Evolutionary conservation across 2,113 vertebrate species (phyloP).

Genomic region (Cyprinodon tularosa): DNA sequence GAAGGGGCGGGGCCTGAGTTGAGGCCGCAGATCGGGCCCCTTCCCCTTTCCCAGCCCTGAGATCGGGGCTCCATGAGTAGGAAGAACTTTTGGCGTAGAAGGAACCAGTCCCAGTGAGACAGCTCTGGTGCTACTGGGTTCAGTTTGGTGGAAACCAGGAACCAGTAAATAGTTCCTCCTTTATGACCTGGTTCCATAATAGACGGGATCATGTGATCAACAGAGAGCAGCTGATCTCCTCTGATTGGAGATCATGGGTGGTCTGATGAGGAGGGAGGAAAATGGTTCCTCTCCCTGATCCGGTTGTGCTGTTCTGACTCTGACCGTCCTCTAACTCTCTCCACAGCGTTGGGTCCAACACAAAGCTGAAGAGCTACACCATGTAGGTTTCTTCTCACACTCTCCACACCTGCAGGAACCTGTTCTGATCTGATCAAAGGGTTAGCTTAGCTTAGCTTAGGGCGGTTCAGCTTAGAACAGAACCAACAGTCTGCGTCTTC

Average conservation of each 20-base stretch:
- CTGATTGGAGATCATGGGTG: neutral
- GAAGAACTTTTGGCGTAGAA: too few species aligned
- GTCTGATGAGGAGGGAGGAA: neutral
- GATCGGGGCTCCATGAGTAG: too few species aligned
- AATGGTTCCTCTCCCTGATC: slow-evolving; percentile 41
- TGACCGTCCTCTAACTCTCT: slow-evolving; percentile 80
- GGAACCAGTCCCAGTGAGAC: too few species aligned
- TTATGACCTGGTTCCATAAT: neutral
- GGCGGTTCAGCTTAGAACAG: too few species aligned
- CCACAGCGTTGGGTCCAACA: slow-evolving; percentile 81
- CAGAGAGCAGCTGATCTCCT: neutral
- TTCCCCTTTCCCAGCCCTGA: too few species aligned
- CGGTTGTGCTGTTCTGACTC: slow-evolving; percentile 18
- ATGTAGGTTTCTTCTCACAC: slow-evolving; percentile 85
- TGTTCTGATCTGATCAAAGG: too few species aligned
- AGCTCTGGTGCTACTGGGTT: neutral
- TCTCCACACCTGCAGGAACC: neutral
- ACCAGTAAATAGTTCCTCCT: neutral
- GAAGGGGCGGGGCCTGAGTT: too few species aligned
- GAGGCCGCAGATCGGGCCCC: too few species aligned
- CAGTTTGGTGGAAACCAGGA: neutral
- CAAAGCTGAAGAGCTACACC: slow-evolving; percentile 83
- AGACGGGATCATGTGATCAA: neutral
- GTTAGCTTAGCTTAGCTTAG: too few species aligned
- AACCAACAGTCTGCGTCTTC: too few species aligned